Evolutionary conservation across 2,797 vertebrate genomes (phyloP), one percentile per base, ranked within the genome.

Genomic region (Gadopsis marmoratus): DNA sequence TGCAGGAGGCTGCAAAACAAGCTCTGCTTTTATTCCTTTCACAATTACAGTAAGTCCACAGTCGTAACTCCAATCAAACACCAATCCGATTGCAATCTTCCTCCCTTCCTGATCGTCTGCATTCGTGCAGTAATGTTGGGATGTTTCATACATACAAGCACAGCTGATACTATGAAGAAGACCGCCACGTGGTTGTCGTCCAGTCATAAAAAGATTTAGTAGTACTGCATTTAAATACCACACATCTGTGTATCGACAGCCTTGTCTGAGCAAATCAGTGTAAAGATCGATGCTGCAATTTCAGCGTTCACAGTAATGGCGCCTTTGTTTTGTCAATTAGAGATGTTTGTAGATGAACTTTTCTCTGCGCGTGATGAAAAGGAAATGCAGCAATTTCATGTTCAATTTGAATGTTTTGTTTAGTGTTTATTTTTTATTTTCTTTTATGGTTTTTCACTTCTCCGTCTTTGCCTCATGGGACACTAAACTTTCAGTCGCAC

Each of bases 51-150:
- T 43, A 70, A 64, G 2, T 53, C 33, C 16, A 0, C 29, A 26
- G 58, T 72, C 23, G 1, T 63, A 4, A 58, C 17, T 75, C 2
- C 11, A 31, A 78, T 81, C 19, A 48, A 21, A 55, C 54, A 45
- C n/a, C 16, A 62, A 69, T 84, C 16, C 59, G 37, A 53, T 47
- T 48, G 29, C 16, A 0, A 60, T 74, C 58, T 26, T 55, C 29
- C 29, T 13, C 48, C 26, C 12, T 5, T 41, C 51, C 39, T 61
- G 29, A 41, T 21, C n/a, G 37, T 66, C 47, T 39, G 8, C 33
- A 14, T 79, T 55, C 9, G 31, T 11, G 21, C 63, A 6, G 50
- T 37, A 0, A 58, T 54, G 33, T 55, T 35, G 11, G 31, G 17
- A 67, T 61, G 7, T 54, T 58, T 51, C 39, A 65, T 21, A 35